Conservation (phyloP, 53 echinoderm and acorn worm genomes). For the Hippasteria phrygiana region DNA sequence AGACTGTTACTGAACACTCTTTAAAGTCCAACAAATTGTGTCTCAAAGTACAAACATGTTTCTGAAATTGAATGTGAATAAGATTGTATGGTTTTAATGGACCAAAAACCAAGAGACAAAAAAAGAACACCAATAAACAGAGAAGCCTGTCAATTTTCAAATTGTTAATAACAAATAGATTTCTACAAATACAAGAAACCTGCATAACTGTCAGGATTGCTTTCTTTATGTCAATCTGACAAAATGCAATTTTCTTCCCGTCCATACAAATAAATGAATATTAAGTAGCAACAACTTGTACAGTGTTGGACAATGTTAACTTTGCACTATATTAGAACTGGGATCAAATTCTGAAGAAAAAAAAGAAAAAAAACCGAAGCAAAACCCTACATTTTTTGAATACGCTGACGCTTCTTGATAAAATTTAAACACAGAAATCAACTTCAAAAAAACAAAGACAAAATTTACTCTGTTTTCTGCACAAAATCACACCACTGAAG, state of each 20-base stretch:
- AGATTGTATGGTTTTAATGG: neutral
- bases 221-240: neutral
- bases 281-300: too few species aligned
- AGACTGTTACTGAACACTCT: neutral
- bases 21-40: neutral
- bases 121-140: neutral
- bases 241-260: too few species aligned
- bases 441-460: too few species aligned
- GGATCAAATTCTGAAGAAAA: too few species aligned
- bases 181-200: neutral
- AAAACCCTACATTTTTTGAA: too few species aligned
- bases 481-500: too few species aligned
- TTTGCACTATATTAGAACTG: too few species aligned
- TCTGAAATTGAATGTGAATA: neutral
- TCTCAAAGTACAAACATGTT: neutral
- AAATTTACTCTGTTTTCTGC: too few species aligned
- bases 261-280: neutral
- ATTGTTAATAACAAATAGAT: neutral
- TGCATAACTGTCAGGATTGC: neutral
- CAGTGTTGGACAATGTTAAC: too few species aligned
- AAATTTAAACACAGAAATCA: too few species aligned
- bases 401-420: too few species aligned
- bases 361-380: too few species aligned
- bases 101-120: neutral
- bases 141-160: neutral